Percentiles rank a stretch among this genome's conserved stretches.
Evolutionary conservation across 2,113 vertebrate species (phyloP).

Genomic region (Brachyistius frenatus): DNA sequence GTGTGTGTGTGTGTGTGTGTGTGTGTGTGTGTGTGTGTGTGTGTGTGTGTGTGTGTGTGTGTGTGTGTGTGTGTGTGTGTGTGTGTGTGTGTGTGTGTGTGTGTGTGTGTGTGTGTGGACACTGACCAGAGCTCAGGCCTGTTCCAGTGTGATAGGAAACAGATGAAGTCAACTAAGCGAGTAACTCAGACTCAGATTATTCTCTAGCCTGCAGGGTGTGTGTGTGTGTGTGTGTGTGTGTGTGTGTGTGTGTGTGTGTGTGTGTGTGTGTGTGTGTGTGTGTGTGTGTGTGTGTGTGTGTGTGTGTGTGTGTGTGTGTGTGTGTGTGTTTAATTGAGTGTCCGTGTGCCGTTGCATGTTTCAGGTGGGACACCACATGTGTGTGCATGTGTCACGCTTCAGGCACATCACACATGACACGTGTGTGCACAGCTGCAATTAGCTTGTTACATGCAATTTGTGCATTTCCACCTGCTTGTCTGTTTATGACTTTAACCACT

Average conservation of each 20-base stretch:
- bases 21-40: constrained; percentile 16
- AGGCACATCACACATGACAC: too few relatives aligned
- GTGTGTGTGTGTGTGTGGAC: constrained; percentile 13
- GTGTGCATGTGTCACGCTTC: too few relatives aligned
- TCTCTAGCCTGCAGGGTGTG: background rate
- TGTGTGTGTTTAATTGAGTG: too few relatives aligned
- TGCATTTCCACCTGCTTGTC: too few relatives aligned
- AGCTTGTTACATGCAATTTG: too few relatives aligned
- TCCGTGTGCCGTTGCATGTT: too few relatives aligned
- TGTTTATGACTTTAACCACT: too few relatives aligned
- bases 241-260: background rate
- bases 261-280: background rate
- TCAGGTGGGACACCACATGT: too few relatives aligned
- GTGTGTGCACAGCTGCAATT: too few relatives aligned
- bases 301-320: too few relatives aligned
- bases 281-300: too few relatives aligned
- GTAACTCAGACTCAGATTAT: constrained; percentile 13
- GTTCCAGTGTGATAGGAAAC: constrained; percentile 30
- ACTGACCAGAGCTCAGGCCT: background rate
- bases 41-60: constrained; percentile 20
- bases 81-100: constrained; percentile 16
- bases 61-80: constrained; percentile 29
- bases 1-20: constrained; percentile 29
- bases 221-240: background rate
- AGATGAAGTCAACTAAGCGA: constrained; percentile 23